Base-by-base conservation (phyloP, 2,888 invertebrate genomes). In the Nasonia oneida region DNA sequence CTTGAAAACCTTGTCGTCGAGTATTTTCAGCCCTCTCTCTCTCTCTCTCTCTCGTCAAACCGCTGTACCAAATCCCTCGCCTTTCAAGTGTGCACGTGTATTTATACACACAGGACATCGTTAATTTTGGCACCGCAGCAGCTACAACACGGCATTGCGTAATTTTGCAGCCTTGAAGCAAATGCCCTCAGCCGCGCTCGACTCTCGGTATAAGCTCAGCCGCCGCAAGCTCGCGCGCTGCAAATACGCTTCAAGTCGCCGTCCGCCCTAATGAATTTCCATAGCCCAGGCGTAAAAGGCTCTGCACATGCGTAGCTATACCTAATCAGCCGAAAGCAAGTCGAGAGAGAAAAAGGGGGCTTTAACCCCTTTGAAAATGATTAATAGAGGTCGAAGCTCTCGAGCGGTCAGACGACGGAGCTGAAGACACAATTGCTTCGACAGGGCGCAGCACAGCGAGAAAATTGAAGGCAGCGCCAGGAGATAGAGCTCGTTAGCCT, bases 401-500 rank as follows among this genome's bases (percentile, higher is more conserved):
- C 37, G 4, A 37, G 37, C 37, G 37, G 37, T 37, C 37, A 37
- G 37, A 37, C 37, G 42, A 42, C 6, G 6, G 42, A 42, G 42
- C 6, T 42, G n/a, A n/a, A 64, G 18, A 64, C 42, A 74, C 74
- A 81, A 81, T 64, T 47, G 74, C 73, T 33, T n/a, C 23, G 53
- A 23, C 74, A n/a, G 29, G 29, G 29, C 1, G 67, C 29, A 29
- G 29, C 12, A 29, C 29, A 64, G 4, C 39, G 67, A 23, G 75
- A 85, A 74, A 82, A 82, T 85, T 71, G 79, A 81, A 85, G 79
- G 67, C 39, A 81, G 64, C 57, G 57, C 42, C 53, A 29, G 57
- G 50, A 15, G 74, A 53, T 37, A 33, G 67, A 75, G 73, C 64
- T 84, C 42, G 70, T 75, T 84, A 84, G 80, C 70, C 57, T 42